These are phyloP conservation scores for Montipora foliosa DNA, from an alignment of 64 coral and sea anemone genomes.

Conservation along the genomic window DNA sequence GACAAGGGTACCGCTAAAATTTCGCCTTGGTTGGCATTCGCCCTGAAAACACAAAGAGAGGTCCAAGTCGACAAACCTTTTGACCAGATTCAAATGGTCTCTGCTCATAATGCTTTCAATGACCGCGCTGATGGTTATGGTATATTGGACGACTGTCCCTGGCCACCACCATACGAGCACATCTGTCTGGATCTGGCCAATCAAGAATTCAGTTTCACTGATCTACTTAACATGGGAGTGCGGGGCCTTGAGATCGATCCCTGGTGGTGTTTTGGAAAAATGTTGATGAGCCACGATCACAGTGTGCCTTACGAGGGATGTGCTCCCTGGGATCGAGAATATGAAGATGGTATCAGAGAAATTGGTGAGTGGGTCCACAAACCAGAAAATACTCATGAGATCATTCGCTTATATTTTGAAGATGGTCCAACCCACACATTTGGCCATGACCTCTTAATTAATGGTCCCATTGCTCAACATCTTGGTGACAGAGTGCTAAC, in stretches of 20 bases:
- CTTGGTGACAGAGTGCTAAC: constrained; percentile 88
- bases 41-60: constrained; percentile 84
- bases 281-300: constrained; percentile 86
- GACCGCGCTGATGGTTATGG: constrained; percentile 86
- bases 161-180: constrained; percentile 86
- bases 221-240: constrained; percentile 85
- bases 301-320: constrained; percentile 71
- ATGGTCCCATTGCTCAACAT: constrained; percentile 83
- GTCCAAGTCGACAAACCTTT: constrained; percentile 73
- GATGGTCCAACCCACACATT: constrained; percentile 72
- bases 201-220: constrained; percentile 96
- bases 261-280: constrained; percentile 95
- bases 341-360: constrained; percentile 86
- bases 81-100: constrained; percentile 80
- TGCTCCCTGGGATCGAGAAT: constrained; percentile 87
- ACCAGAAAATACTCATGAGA: constrained; percentile 72
- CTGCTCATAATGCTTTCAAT: constrained; percentile 92
- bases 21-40: constrained; percentile 82
- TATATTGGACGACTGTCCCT: constrained; percentile 73
- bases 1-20: constrained; percentile 69
- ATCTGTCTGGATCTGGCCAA: constrained; percentile 87
- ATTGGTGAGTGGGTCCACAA: constrained; percentile 78
- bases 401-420: constrained; percentile 90
- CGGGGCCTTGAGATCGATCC: constrained; percentile 87
- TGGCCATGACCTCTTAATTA: constrained; percentile 79